phyloP scores from a whole-genome alignment of 2,113 vertebrate genomes.

The Vombatus ursinus region DNA sequence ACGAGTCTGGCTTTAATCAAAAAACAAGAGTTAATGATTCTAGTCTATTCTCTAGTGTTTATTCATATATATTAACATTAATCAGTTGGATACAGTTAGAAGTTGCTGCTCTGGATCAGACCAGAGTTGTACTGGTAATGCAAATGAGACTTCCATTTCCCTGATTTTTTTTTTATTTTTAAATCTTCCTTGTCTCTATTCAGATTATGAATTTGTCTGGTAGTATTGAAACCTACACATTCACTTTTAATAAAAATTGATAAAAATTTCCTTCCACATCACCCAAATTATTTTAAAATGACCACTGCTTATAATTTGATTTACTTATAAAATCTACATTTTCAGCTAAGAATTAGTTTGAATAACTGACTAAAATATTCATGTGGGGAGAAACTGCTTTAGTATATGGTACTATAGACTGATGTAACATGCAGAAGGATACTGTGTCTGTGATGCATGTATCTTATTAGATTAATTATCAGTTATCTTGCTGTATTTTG shows the following conservation, averaged over 20 bases:
- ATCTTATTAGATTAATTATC: background rate
- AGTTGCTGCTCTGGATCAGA: conserved; percentile 27
- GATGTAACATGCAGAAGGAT: conserved; percentile 43
- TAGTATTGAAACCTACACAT: conserved; percentile 30
- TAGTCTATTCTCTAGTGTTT: conserved; percentile 9
- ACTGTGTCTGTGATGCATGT: conserved; percentile 4
- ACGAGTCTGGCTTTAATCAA: conserved; percentile 19
- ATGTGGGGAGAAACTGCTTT: conserved; percentile 46
- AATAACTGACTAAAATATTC: conserved; percentile 13
- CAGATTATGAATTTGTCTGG: background rate
- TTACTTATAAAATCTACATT: conserved; percentile 57
- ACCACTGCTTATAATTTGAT: conserved; percentile 39
- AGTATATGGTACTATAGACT: background rate
- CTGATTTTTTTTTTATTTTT: background rate
- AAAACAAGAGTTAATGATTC: conserved; percentile 31
- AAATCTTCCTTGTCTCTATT: background rate
- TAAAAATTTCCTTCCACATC: conserved; percentile 44
- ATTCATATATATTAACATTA: conserved; percentile 27
- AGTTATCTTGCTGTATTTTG: background rate
- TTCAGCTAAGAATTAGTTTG: conserved; percentile 21
- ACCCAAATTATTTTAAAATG: conserved; percentile 46
- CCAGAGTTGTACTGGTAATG: conserved; percentile 9
- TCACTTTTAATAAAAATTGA: conserved; percentile 37
- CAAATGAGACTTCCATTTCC: conserved; percentile 33
- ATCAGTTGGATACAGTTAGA: conserved; percentile 12